These are phyloP conservation scores for Pogonognathellus flavescens DNA, from an alignment of 1,140 invertebrate genomes.

Conservation along the genomic window DNA sequence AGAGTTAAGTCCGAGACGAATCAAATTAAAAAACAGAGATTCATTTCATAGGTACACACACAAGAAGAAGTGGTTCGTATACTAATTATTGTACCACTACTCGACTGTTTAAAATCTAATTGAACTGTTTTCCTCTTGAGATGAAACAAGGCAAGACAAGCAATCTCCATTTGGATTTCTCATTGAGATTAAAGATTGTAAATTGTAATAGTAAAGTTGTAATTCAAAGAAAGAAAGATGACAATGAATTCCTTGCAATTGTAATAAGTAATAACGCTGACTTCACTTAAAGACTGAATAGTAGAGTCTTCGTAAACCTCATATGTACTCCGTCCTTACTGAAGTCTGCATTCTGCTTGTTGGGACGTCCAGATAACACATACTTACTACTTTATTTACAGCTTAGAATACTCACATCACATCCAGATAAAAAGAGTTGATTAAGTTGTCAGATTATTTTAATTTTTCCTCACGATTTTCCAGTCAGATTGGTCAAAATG, in stretches of 20 bases:
- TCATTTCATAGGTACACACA: too few species aligned
- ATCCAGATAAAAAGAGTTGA: conserved; percentile 55
- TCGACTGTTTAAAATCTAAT: conserved; percentile 23
- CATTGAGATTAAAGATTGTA: conserved; percentile 40
- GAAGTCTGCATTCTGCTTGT: neutral
- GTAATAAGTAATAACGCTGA: conserved; percentile 18
- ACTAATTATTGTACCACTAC: conserved; percentile 18
- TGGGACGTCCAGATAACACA: neutral
- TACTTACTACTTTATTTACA: neutral
- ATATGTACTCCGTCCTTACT: neutral
- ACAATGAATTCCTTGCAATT: conserved; percentile 40
- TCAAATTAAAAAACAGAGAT: too few species aligned
- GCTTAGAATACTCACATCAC: conserved; percentile 19
- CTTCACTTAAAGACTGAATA: conserved; percentile 8
- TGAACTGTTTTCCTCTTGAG: conserved; percentile 15
- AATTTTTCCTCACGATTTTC: conserved; percentile 60
- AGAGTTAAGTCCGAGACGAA: too few species aligned
- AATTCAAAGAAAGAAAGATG: conserved; percentile 40
- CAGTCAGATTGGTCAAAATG: conserved; percentile 48
- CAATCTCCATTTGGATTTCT: conserved; percentile 17
- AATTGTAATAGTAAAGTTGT: conserved; percentile 27
- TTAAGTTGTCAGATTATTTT: conserved; percentile 60
- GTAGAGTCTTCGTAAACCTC: neutral
- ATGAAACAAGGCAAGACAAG: conserved; percentile 5
- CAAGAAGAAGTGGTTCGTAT: neutral